Conservation (phyloP, 2,113 vertebrate genomes). For the Neotoma lepida region DNA sequence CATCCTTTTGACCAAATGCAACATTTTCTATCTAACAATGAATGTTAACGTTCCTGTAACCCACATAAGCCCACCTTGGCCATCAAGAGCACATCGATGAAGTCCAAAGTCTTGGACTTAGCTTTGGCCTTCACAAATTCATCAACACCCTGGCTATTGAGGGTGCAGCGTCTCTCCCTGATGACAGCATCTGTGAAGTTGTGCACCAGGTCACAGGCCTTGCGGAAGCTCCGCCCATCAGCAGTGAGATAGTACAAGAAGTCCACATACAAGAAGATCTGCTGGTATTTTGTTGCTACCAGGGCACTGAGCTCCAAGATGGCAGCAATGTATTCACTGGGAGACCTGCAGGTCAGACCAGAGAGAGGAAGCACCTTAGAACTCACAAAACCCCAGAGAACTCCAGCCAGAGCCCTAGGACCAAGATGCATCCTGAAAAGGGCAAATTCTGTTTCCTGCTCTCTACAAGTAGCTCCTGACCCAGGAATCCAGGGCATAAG, state of each 20-base stretch:
- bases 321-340: conserved; percentile 40
- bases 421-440: background rate
- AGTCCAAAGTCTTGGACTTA: conserved; percentile 83
- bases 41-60: background rate
- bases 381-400: background rate
- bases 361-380: background rate
- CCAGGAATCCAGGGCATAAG: background rate
- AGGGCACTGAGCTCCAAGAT: conserved; percentile 67
- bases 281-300: conserved; percentile 80
- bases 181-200: conserved; percentile 83
- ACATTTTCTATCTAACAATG: background rate
- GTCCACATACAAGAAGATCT: conserved; percentile 82
- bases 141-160: background rate
- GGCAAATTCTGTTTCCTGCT: background rate
- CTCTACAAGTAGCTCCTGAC: background rate
- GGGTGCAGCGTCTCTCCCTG: background rate
- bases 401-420: background rate
- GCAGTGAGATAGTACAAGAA: conserved; percentile 87
- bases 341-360: conserved; percentile 75
- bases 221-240: conserved; percentile 84
- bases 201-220: conserved; percentile 86
- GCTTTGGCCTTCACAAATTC: conserved; percentile 77
- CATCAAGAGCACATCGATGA: conserved; percentile 92
- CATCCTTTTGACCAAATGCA: background rate
- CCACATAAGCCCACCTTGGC: conserved; percentile 83